A percentile compares a stretch with the other conserved stretches of the same genome.
Conservation (phyloP, 2,888 invertebrate genomes). For the Drosophila mercatorum region DNA sequence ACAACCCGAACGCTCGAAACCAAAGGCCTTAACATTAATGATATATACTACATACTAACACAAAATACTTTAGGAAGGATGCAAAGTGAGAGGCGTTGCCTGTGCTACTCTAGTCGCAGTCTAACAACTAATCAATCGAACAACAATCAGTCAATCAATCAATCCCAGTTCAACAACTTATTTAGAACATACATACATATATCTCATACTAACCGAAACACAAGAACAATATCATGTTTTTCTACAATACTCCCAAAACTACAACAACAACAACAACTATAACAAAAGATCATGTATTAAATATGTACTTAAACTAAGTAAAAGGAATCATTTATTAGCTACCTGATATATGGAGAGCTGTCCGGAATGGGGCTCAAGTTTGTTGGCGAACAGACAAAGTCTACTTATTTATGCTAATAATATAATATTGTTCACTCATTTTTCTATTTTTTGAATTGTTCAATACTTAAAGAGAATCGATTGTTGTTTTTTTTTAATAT, state of each 20-base stretch:
- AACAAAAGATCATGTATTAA: slow-evolving; percentile 70
- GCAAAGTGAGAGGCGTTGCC: slow-evolving; percentile 51
- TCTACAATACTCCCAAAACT: slow-evolving; percentile 41
- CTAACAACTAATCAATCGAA: slow-evolving; percentile 42
- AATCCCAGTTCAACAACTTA: slow-evolving; percentile 48
- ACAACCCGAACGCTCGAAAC: slow-evolving; percentile 66
- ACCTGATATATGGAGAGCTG: slow-evolving; percentile 30
- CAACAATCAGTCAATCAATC: slow-evolving; percentile 43
- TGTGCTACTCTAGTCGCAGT: slow-evolving; percentile 63
- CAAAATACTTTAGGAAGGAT: slow-evolving; percentile 66
- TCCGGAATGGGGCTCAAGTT: slow-evolving; percentile 37
- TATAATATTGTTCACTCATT: slow-evolving; percentile 61
- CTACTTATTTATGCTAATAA: slow-evolving; percentile 39
- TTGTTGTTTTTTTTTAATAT: slow-evolving; percentile 56
- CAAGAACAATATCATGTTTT: slow-evolving; percentile 36
- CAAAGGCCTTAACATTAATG: slow-evolving; percentile 75
- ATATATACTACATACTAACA: slow-evolving; percentile 65
- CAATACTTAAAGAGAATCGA: slow-evolving; percentile 43
- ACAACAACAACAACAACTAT: slow-evolving; percentile 9
- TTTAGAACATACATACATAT: slow-evolving; percentile 41
- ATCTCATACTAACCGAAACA: slow-evolving; percentile 53
- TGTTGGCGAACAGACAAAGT: slow-evolving; percentile 43
- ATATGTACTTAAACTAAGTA: slow-evolving; percentile 68
- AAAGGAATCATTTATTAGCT: slow-evolving; percentile 34
- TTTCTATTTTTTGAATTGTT: slow-evolving; percentile 67